Conservation (phyloP, 1,140 invertebrate species). For the Aphelenchoides fujianensis region DNA sequence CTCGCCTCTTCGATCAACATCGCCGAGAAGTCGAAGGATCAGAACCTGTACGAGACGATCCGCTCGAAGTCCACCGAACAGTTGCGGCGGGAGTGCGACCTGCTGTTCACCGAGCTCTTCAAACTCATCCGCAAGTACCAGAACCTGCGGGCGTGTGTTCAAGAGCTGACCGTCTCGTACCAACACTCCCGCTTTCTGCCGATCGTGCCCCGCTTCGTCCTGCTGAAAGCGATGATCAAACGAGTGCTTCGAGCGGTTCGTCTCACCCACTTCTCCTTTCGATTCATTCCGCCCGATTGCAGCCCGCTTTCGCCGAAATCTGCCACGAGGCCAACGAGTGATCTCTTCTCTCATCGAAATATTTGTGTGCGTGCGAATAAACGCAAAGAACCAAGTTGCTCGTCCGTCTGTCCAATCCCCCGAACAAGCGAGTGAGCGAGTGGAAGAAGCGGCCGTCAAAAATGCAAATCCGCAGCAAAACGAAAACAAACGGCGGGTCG, state of each 20-base stretch:
- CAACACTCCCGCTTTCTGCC: conserved; percentile 83
- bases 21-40: conserved; percentile 46
- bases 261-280: too few relatives aligned
- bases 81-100: conserved; percentile 86
- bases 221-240: conserved; percentile 91
- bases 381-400: not conserved
- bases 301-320: conserved; percentile 90
- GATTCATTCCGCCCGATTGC: too few relatives aligned
- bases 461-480: not conserved
- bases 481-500: not conserved
- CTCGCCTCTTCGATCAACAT: conserved; percentile 42
- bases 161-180: conserved; percentile 81
- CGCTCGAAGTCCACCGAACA: conserved; percentile 85
- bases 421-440: conserved; percentile 9
- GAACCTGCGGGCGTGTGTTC: conserved; percentile 79
- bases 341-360: not conserved
- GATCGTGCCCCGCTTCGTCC: conserved; percentile 84
- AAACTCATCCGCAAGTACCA: conserved; percentile 84
- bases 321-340: conserved; percentile 72
- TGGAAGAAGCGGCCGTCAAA: not conserved
- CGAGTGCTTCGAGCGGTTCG: conserved; percentile 85
- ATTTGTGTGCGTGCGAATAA: not conserved
- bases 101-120: conserved; percentile 87
- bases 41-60: conserved; percentile 37
- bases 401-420: not conserved